Conservation (phyloP, 2,113 vertebrate genomes). For the Pseudorasbora parva region DNA sequence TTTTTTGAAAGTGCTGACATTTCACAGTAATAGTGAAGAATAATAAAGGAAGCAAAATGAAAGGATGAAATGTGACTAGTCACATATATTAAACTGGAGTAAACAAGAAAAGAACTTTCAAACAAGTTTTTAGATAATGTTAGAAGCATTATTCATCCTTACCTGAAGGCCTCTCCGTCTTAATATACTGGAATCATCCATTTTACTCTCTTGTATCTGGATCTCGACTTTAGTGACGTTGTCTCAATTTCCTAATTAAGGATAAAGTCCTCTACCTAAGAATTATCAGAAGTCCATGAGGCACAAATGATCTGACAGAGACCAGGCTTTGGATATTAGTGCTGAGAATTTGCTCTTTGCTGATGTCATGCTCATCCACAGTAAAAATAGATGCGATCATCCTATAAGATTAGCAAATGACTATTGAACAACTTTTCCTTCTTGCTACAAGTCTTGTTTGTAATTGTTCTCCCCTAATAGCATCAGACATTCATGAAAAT, state of each 20-base stretch:
- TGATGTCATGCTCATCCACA: constrained; percentile 8
- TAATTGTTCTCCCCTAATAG: not conserved
- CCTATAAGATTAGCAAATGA: constrained; percentile 28
- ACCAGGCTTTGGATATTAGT: constrained; percentile 11
- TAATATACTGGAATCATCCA: constrained; percentile 81
- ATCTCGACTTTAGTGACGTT: not conserved
- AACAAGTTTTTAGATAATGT: not conserved
- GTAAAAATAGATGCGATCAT: constrained; percentile 5
- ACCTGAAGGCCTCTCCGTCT: constrained; percentile 79
- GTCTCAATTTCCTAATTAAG: not conserved
- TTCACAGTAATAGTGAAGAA: not conserved
- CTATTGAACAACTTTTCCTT: not conserved
- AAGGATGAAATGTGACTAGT: not conserved
- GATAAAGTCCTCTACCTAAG: constrained; percentile 9
- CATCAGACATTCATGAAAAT: not conserved
- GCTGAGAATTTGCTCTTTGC: not conserved
- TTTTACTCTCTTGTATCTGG: constrained; percentile 44
- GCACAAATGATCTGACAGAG: constrained; percentile 21
- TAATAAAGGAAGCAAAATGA: not conserved
- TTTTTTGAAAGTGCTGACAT: constrained; percentile 16
- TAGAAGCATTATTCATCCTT: constrained; percentile 43
- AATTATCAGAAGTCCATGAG: constrained; percentile 26
- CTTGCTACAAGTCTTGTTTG: not conserved
- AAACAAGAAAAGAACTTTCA: not conserved
- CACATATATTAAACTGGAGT: not conserved